A percentile compares a stretch with the other conserved stretches of the same genome.
These are phyloP conservation scores for Crenuchus spilurus DNA, from an alignment of 2,797 vertebrate genomes.

Conservation along the genomic window DNA sequence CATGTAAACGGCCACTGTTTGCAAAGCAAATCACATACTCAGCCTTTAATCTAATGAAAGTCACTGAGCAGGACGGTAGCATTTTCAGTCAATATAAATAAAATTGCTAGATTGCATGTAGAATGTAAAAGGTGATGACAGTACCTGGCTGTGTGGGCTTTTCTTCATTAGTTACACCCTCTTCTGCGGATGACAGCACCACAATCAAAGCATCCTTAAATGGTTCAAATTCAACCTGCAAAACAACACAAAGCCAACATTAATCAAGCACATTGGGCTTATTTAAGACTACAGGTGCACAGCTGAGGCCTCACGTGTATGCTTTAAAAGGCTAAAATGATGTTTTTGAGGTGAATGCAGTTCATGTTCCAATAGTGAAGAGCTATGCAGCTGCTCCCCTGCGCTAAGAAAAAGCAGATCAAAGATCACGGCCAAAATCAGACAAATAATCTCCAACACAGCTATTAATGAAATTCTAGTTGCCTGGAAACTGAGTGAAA, in stretches of 20 bases:
- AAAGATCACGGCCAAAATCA: conserved; percentile 25
- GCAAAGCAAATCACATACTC: too few species aligned
- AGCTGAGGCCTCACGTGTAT: background rate
- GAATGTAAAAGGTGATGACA: background rate
- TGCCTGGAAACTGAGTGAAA: conserved; percentile 45
- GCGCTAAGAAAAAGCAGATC: conserved; percentile 22
- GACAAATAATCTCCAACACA: conserved; percentile 18
- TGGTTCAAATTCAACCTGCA: conserved; percentile 91
- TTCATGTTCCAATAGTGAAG: conserved; percentile 16
- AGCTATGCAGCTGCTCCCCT: conserved; percentile 10
- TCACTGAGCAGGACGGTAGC: background rate
- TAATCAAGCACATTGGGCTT: background rate
- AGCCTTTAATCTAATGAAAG: too few species aligned
- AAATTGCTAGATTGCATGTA: too few species aligned
- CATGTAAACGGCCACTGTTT: too few species aligned
- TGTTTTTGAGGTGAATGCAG: conserved; percentile 13
- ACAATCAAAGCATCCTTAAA: conserved; percentile 94
- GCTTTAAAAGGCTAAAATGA: background rate
- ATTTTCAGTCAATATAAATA: too few species aligned
- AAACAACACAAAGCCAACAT: conserved; percentile 33
- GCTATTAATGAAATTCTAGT: conserved; percentile 36
- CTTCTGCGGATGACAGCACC: conserved; percentile 81
- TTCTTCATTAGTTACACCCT: conserved; percentile 74
- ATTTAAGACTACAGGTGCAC: conserved; percentile 25
- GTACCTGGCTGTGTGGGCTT: conserved; percentile 83